Evolutionary conservation across 2,113 vertebrate species (phyloP).

Genomic region (Chaetodon trifascialis): DNA sequence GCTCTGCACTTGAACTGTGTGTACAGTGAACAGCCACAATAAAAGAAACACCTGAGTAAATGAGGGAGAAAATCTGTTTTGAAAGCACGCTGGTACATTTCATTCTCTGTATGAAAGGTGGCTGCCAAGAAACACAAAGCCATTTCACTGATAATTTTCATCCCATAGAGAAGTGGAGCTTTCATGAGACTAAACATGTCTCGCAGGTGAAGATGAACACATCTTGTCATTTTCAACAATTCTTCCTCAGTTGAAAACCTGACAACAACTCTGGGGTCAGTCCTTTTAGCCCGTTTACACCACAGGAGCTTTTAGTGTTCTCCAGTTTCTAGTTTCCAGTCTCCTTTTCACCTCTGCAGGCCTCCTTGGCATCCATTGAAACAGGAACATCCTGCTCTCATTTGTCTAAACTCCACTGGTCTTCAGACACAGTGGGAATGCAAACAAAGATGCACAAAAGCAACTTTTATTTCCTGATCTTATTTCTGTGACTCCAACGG

Average conservation of each 20-base stretch:
- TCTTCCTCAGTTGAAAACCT: background rate
- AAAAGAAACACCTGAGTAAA: conserved; percentile 44
- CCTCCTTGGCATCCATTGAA: background rate
- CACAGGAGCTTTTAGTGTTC: too few species aligned
- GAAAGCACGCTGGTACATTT: conserved; percentile 23
- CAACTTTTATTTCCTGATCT: too few species aligned
- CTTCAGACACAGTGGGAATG: too few species aligned
- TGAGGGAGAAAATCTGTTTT: conserved; percentile 35
- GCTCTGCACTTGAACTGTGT: background rate
- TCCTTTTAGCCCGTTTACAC: too few species aligned
- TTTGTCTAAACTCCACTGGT: background rate
- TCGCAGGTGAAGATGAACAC: background rate
- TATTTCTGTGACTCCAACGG: too few species aligned
- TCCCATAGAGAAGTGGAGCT: background rate
- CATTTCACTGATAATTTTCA: background rate
- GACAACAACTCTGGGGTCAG: background rate
- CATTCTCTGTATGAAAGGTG: background rate
- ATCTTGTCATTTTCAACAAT: background rate
- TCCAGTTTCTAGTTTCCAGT: background rate
- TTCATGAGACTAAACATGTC: background rate
- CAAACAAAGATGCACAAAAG: too few species aligned
- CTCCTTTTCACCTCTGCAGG: background rate
- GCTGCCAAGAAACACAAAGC: conserved; percentile 30
- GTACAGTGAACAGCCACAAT: background rate
- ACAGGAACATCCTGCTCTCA: background rate